Evolutionary conservation across 2,888 invertebrate species (phyloP).

Genomic region (Bombylius major): DNA sequence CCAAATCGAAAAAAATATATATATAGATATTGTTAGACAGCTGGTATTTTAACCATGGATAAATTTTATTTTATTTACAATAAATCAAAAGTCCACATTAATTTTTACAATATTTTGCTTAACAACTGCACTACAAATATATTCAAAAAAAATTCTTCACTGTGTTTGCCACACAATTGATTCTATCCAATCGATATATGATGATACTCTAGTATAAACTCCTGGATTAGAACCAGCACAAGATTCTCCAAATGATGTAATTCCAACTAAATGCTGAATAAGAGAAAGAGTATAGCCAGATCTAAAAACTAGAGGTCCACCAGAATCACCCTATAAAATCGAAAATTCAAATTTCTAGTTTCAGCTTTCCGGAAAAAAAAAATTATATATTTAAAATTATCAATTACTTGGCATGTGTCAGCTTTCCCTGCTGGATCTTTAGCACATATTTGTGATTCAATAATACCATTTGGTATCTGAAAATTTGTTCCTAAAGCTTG

Average conservation of each 20-base stretch:
- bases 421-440: slow-evolving; percentile 19
- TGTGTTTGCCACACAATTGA: slow-evolving; percentile 10
- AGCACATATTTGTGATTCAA: slow-evolving; percentile 30
- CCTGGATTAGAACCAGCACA: slow-evolving; percentile 12
- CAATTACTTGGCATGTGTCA: slow-evolving; percentile 2
- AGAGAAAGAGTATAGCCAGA: not conserved
- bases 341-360: slow-evolving; percentile 14
- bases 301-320: slow-evolving; percentile 14
- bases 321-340: slow-evolving; percentile 18
- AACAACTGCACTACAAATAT: too few species aligned
- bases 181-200: slow-evolving; percentile 14
- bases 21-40: too few species aligned
- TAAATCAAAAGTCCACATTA: too few species aligned
- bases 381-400: slow-evolving; percentile 15
- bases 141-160: too few species aligned
- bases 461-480: slow-evolving; percentile 18
- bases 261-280: slow-evolving; percentile 9
- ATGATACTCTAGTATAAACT: slow-evolving; percentile 13
- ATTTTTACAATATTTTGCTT: too few species aligned
- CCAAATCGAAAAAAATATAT: too few species aligned
- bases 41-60: too few species aligned
- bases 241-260: slow-evolving; percentile 16
- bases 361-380: not conserved
- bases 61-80: too few species aligned
- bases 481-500: slow-evolving; percentile 16